Conservation (phyloP, 2,888 invertebrate species). For the Adelognathus sp. region DNA sequence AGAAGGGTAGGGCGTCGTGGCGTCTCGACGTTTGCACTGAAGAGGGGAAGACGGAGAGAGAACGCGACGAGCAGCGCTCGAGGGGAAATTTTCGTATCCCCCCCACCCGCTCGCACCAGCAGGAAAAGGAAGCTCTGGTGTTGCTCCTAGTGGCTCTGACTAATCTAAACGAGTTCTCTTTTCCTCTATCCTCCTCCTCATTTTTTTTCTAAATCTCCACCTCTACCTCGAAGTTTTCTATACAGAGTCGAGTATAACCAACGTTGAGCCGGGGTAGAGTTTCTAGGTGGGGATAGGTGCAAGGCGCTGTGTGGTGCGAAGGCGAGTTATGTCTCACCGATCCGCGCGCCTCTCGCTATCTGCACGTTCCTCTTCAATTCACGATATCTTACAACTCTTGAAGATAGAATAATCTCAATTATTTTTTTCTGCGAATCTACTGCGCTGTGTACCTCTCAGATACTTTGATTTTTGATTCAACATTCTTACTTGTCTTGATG, state of each 20-base stretch:
- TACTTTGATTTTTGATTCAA: too few relatives aligned
- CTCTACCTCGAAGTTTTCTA: slow-evolving; percentile 15
- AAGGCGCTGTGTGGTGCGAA: too few relatives aligned
- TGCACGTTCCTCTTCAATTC: too few relatives aligned
- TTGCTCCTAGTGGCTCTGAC: background rate
- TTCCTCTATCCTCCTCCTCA: background rate
- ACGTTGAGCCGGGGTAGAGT: background rate
- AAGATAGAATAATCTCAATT: too few relatives aligned
- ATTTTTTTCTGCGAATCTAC: too few relatives aligned
- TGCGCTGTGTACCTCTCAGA: too few relatives aligned
- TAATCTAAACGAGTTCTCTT: background rate
- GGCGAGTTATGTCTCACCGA: too few relatives aligned
- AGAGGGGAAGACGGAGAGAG: background rate
- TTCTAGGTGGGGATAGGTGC: too few relatives aligned
- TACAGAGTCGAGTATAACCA: background rate
- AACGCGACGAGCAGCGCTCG: background rate
- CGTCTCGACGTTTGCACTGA: slow-evolving; percentile 24
- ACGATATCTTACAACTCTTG: too few relatives aligned
- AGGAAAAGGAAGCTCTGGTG: background rate
- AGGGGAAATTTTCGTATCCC: background rate
- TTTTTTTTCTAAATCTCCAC: background rate
- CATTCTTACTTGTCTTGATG: too few relatives aligned
- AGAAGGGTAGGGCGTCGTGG: slow-evolving; percentile 10
- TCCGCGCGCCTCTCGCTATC: too few relatives aligned
- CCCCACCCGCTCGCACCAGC: background rate